Conservation (phyloP, 2,888 invertebrate genomes). For the Byasa hedistus region DNA sequence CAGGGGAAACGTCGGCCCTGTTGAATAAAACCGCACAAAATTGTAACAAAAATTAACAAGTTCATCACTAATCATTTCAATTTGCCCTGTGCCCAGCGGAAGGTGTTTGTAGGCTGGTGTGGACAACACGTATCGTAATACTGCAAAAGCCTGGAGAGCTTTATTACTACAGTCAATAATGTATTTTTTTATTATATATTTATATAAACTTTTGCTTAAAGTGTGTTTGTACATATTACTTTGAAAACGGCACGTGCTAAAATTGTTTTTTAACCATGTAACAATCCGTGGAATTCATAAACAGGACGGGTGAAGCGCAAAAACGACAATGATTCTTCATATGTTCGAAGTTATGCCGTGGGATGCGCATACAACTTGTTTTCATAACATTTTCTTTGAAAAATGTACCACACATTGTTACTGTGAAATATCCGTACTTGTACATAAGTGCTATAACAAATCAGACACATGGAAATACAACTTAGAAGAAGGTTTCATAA, state of each 20-base stretch:
- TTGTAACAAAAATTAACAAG: too few relatives aligned
- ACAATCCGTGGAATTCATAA: conserved; percentile 62
- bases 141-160: too few relatives aligned
- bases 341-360: conserved; percentile 29
- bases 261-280: conserved; percentile 42
- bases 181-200: too few relatives aligned
- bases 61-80: too few relatives aligned
- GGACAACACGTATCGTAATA: too few relatives aligned
- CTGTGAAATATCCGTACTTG: conserved; percentile 9
- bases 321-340: conserved; percentile 24
- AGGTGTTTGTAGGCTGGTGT: too few relatives aligned
- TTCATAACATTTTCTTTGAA: conserved; percentile 62
- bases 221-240: not conserved
- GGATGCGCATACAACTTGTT: conserved; percentile 43
- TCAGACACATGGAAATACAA: too few relatives aligned
- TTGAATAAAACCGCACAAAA: too few relatives aligned
- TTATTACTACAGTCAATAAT: too few relatives aligned
- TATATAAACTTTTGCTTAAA: not conserved
- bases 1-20: too few relatives aligned
- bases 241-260: conserved; percentile 46
- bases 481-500: too few relatives aligned
- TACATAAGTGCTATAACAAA: not conserved
- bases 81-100: too few relatives aligned
- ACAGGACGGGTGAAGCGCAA: conserved; percentile 43
- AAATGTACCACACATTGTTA: conserved; percentile 39